Evolutionary conservation across 2,113 vertebrate species (phyloP), one percentile per base, ranked within the genome.

Genomic region (Triplophysa siluroides): DNA sequence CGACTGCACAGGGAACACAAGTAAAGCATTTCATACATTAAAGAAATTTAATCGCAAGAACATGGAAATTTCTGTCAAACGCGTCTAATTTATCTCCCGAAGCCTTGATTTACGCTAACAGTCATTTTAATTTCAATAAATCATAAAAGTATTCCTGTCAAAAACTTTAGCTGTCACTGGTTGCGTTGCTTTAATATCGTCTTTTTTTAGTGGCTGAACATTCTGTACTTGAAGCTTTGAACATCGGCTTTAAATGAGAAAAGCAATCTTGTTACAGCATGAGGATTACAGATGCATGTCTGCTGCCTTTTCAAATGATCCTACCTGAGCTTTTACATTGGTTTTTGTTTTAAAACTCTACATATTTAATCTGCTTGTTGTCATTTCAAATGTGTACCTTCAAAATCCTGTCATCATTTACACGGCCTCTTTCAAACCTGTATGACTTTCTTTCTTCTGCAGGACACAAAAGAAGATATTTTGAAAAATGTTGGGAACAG

Each of bases 211-310:
- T 19, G 18, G 5, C 18, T 12, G 2, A 23, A 56, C 19, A 58
- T 58, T 73, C 56, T 23, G n/a, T 73, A 43, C 7, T 56, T 19
- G 29, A 24, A 79, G 21, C 8, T 54, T 23, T 47, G 18, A 66
- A 63, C 65, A 79, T 68, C 19, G 54, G 73, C 47, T 83, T 79
- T 77, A 61, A 58, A 83, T 79, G 9, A 72, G 64, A 26, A 52
- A 11, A 41, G 50, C 41, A 62, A 52, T n/a, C 13, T 9, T 74
- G 29, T 81, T 68, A 21, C 41, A 26, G 16, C 23, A 11, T 26
- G 16, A 63, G 78, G 72, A 77, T 83, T 83, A 83, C 58, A 64
- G 54, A 76, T 72, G 71, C 67, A 41, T 76, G 50, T 50, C 79
- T 79, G 14, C 23, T 79, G 45, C 56, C 78, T 76, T 54, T 45